Base-by-base conservation (phyloP, 2,888 invertebrate species). In the Drosophila falleni region DNA sequence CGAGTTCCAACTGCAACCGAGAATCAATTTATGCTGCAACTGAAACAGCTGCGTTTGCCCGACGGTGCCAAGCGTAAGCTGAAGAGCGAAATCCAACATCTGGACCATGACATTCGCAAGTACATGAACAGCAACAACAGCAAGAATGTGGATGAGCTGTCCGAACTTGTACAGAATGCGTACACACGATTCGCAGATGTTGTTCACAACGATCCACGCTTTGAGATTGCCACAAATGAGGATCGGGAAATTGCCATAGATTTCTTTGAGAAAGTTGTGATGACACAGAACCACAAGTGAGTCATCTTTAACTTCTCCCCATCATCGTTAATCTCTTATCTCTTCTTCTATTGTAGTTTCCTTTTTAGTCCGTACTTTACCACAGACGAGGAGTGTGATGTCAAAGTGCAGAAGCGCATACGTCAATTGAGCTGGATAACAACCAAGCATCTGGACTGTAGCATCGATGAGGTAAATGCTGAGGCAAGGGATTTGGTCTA, bases 351-450 rank as follows among this genome's bases (percentile, higher is more conserved):
- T 49, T 67, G 3, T 39, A 95, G 95, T 80, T 93, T 94, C 49
- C 93, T 99, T 44, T 99, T 99, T 93, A 98, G 98, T 76, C 97
- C 98, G 0, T 94, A 95, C 54, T 96, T 96, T 41, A 97, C 98
- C 0, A 95, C 96, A 42, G 99, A 99, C 90, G 98, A 98, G 93
- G 98, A 99, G 78, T 96, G 96, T 86, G 99, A 99, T 94, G 95
- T 99, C 41, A 95, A 95, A 46, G 96, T 99, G 90, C 99, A 99
- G 89, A 97, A 96, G 78, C 95, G 98, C 66, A 99, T 99, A 87
- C 95, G 99, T 51, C 97, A 97, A 91, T 94, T 99, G 61, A 97
- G 97, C 92, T 99, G 99, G 99, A 97, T 99, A 9, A 97, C 97
- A 66, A 96, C 98, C 55, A 96, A 96, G 73, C 98, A 98, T 93